These are phyloP conservation scores for Australoheros facetus DNA, from an alignment of 2,797 vertebrate species.

Conservation along the genomic window DNA sequence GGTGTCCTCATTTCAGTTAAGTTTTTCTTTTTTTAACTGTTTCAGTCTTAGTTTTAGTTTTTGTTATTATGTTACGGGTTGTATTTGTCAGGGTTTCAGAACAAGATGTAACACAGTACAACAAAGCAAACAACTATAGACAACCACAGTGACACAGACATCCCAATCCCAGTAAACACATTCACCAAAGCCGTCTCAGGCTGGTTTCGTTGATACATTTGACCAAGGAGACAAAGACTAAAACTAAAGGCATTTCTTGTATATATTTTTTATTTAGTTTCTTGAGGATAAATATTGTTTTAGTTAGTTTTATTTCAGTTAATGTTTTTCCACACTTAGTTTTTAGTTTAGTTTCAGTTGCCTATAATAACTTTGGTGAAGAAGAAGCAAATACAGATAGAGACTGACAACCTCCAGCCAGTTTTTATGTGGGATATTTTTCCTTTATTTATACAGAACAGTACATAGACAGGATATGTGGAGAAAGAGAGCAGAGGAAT, in stretches of 20 bases:
- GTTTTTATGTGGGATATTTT: conserved; percentile 4
- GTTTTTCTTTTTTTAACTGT: background rate
- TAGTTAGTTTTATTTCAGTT: conserved; percentile 7
- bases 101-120: background rate
- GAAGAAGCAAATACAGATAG: background rate
- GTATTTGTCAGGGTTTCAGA: background rate
- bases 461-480: background rate
- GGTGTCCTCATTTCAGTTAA: background rate
- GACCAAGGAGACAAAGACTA: background rate
- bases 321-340: background rate
- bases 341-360: background rate
- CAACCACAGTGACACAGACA: background rate
- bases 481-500: background rate
- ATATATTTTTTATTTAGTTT: background rate
- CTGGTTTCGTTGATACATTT: background rate
- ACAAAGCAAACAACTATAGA: background rate
- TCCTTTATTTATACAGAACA: conserved; percentile 2
- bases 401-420: background rate
- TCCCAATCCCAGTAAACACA: background rate
- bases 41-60: background rate
- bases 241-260: background rate
- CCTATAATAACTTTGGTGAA: background rate
- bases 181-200: background rate
- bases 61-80: background rate
- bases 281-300: background rate